Evolutionary conservation across 2,888 invertebrate genomes (phyloP), one percentile per base, ranked within the genome.

Genomic region (Tolmerus cingulatus): DNA sequence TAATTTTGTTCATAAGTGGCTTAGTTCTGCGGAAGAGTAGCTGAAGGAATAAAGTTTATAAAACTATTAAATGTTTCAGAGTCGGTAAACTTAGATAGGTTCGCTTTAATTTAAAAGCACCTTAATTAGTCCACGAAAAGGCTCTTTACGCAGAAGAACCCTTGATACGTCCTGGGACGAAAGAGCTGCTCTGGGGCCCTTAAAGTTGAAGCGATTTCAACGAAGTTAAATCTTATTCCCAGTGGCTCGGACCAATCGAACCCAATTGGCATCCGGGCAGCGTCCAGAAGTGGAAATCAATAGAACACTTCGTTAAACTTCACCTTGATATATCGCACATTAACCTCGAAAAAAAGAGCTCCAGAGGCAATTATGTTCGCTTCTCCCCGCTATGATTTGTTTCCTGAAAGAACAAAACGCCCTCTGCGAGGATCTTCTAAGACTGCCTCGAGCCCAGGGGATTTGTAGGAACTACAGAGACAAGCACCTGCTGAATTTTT

Each of bases 241-340:
- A 51, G 16, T n/a, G 51, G 51, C n/a, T 51, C 51, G 19, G 51
- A 16, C 51, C 51, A 51, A n/a, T 51, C n/a, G 51, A 51, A 51
- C 51, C 51, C 51, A 51, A 51, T 51, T 51, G 51, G n/a, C 51
- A 51, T 51, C 51, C 51, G 19, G 51, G 51, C 51, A 51, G n/a
- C 51, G n/a, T 51, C n/a, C 51, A 51, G 74, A 74, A 34, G 34
- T 74, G 74, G 27, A 74, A 74, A 74, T 74, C 74, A 74, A 74
- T 74, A 74, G 14, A 74, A 74, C 74, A 74, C 74, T 74, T 74
- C 23, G 34, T 74, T 74, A 74, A 74, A 74, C 74, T 74, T 74
- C 27, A 74, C 74, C 74, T 74, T 74, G 74, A 74, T 74, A 74
- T 74, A 74, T 74, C 30, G 34, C 74, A 74, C 74, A 74, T 74